These are phyloP conservation scores for Dioctria rufipes DNA, from an alignment of 2,888 invertebrate genomes.

Conservation along the genomic window DNA sequence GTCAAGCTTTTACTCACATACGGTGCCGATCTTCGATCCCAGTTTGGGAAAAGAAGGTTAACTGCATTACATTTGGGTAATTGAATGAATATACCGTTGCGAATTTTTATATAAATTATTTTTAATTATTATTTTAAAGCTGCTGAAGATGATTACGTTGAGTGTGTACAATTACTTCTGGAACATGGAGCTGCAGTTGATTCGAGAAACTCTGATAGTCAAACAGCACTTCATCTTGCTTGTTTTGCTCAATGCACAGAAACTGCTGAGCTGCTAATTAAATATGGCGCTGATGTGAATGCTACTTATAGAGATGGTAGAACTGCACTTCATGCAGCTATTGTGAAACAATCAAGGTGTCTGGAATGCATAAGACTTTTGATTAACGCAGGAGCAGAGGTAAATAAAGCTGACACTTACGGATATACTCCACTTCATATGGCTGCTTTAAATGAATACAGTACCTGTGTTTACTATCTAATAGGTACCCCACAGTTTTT, in stretches of 20 bases:
- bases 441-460: conserved; percentile 87
- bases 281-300: conserved; percentile 77
- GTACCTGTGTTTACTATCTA: conserved; percentile 81
- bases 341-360: conserved; percentile 80
- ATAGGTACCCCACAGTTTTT: conserved; percentile 68
- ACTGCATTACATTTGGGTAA: conserved; percentile 84
- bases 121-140: conserved; percentile 70
- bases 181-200: conserved; percentile 85
- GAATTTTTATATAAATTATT: neutral
- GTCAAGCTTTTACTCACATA: conserved; percentile 81
- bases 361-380: conserved; percentile 81
- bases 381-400: conserved; percentile 78
- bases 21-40: conserved; percentile 86
- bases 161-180: conserved; percentile 81
- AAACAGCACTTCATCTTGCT: conserved; percentile 89
- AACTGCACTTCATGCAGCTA: conserved; percentile 85
- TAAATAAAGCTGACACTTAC: conserved; percentile 84
- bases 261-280: conserved; percentile 81
- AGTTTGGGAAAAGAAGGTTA: conserved; percentile 79
- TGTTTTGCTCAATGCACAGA: conserved; percentile 85
- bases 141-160: conserved; percentile 88
- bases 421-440: conserved; percentile 90
- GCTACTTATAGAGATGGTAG: conserved; percentile 82
- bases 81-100: neutral
- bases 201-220: conserved; percentile 81